Evolutionary conservation across 2,888 invertebrate species (phyloP), one percentile per base, ranked within the genome.

Genomic region (Conops quadrifasciatus): DNA sequence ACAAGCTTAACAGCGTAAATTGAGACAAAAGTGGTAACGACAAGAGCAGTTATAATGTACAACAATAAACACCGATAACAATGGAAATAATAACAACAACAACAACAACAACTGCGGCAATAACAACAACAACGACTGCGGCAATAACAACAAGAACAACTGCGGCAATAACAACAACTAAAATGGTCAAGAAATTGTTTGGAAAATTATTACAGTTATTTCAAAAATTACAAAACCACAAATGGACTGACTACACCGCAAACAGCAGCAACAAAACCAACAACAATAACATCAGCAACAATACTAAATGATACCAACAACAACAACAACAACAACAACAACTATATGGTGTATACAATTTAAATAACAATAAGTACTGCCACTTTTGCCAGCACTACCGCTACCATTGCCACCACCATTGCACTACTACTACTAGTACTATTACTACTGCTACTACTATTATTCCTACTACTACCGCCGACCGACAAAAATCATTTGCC

Each of bases 201-300:
- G 73, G 70, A 74, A 72, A 77, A 79, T 72, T 67, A 73, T 72
- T 71, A 58, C 75, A 82, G 82, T 82, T 82, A 83, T 83, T 83
- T 83, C 83, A 82, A 83, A 83, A 83, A 83, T 83, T 83, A 78
- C 82, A 80, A 83, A 83, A 81, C 82, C 82, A 81, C 82, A 83
- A 83, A 83, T 83, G 82, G 80, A 83, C 83, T 83, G 78, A 80
- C 71, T 71, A 70, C 71, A 67, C 72, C 62, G 63, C 62, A 30
- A 56, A 62, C 60, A 65, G 62, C 49, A 51, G 13, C 11, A n/a
- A 58, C 13, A 53, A 70, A 71, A 59, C 47, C 51, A 63, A 45
- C 43, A 62, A 67, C 45, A 21, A 56, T 26, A 30, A 36, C 9
- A 72, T 28, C 30, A 26, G 47, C 70, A 67, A 65, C 58, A 53